Percentiles rank a stretch among this genome's conserved stretches.
Evolutionary conservation across 2,888 invertebrate genomes (phyloP).

Genomic region (Argyresthia albistria): DNA sequence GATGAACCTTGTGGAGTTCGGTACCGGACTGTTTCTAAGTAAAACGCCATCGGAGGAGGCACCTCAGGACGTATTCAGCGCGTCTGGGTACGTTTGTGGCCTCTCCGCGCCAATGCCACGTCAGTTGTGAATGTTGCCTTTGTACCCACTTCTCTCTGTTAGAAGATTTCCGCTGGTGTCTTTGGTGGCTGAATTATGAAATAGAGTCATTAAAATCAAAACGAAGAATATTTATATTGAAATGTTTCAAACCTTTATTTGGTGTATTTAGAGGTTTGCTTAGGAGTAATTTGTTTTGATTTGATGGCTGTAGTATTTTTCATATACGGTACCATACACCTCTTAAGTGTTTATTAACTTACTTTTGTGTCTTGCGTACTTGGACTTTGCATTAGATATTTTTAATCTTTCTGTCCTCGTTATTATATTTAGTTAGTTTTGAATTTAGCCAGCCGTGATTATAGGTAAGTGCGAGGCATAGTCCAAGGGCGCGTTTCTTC

Average conservation of each 20-base stretch:
- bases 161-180: slow-evolving; percentile 9
- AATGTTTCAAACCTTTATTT: too few species aligned
- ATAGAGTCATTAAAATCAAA: too few species aligned
- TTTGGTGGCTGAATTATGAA: too few species aligned
- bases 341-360: slow-evolving; percentile 8
- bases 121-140: slow-evolving; percentile 11
- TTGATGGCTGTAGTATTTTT: too few species aligned
- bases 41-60: slow-evolving; percentile 94
- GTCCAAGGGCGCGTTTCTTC: background rate
- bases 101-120: background rate
- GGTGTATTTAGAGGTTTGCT: too few species aligned
- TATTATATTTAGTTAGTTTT: too few species aligned
- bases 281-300: too few species aligned
- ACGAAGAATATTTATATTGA: too few species aligned
- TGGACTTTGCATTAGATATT: slow-evolving; percentile 1
- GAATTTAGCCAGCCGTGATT: too few species aligned
- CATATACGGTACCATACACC: too few species aligned
- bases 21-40: slow-evolving; percentile 93
- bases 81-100: slow-evolving; percentile 71
- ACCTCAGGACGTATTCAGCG: slow-evolving; percentile 76
- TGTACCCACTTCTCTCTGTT: slow-evolving; percentile 19
- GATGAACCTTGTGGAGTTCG: slow-evolving; percentile 96
- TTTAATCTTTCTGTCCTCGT: background rate
- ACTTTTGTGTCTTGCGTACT: slow-evolving; percentile 8
- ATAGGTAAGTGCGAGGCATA: background rate